Base-by-base conservation (phyloP, 2,113 vertebrate genomes). In the Scomber japonicus region DNA sequence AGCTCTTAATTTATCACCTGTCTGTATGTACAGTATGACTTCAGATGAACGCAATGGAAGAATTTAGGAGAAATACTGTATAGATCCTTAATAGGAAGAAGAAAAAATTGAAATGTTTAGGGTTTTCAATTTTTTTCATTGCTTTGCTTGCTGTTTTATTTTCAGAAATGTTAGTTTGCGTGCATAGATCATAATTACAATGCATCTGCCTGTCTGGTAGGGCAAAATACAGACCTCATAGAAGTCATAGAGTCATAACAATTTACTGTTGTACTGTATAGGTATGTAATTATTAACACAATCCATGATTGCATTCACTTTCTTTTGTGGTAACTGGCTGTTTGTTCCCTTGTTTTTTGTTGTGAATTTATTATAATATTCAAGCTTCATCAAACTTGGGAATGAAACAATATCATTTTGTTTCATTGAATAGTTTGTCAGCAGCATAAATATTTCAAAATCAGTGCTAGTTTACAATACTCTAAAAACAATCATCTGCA, bases 381-480 rank as follows among this genome's bases (percentile, higher is more conserved):
- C 24, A 10, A n/a, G 5, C 16, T 74, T 65, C 31, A 31, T 64
- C 17, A 21, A 64, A 49, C 2, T 80, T 66, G 12, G 11, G 15
- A 59, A 27, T 69, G 9, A 63, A 72, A 57, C 51, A 71, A 17
- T 69, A 17, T 6, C 1, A 15, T 67, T 76, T 51, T 62, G 61
- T 44, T 45, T 27, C 8, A 16, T 53, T 75, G 45, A 76, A 48
- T 76, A 4, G 4, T 78, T 68, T 69, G 19, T 69, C 24, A 48
- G 50, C 1, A n/a, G 1, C 24, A 64, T 60, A 35, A 56, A 71
- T 61, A 70, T 69, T 40, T 70, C 7, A 57, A 67, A 82, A 76
- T 59, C 15, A 49, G 17, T 10, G 2, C 30, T 10, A 40, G 35
- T 70, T 71, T 59, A 68, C 11, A 64, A 19, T 45, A 31, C n/a